Conservation (phyloP, 2,888 invertebrate genomes). For the Schizotus pectinicornis region DNA sequence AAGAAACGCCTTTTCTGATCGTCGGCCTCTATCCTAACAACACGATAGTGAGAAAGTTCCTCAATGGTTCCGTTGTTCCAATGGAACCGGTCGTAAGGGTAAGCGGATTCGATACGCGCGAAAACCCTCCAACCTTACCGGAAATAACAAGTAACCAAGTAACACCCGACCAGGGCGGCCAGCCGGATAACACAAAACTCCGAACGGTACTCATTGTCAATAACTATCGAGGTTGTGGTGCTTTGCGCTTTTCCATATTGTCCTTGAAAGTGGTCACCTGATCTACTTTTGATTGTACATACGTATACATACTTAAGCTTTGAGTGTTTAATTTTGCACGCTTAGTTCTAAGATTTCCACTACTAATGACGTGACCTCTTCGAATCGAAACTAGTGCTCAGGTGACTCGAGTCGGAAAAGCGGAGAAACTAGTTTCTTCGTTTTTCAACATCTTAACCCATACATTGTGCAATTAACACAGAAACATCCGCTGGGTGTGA, state of each 20-base stretch:
- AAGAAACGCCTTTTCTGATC: constrained; percentile 75
- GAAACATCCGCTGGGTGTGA: constrained; percentile 17
- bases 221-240: constrained; percentile 48
- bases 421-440: constrained; percentile 5
- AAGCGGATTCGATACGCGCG: constrained; percentile 66
- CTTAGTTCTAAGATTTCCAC: no score
- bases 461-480: constrained; percentile 22
- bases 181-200: constrained; percentile 62
- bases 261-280: constrained; percentile 35
- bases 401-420: no score
- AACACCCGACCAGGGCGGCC: constrained; percentile 56
- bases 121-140: constrained; percentile 63
- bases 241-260: constrained; percentile 40
- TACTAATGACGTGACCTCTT: no score
- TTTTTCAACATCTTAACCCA: constrained; percentile 8
- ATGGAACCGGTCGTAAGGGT: constrained; percentile 62
- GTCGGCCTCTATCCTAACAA: constrained; percentile 80
- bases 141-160: constrained; percentile 71
- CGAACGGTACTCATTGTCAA: constrained; percentile 60
- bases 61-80: constrained; percentile 80
- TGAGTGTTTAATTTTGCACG: no score
- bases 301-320: no score
- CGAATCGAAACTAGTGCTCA: no score
- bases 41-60: constrained; percentile 79
- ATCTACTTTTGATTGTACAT: constrained; percentile 5